These are phyloP conservation scores for Oligia fasciuncula DNA, from an alignment of 2,888 invertebrate genomes.

Conservation along the genomic window DNA sequence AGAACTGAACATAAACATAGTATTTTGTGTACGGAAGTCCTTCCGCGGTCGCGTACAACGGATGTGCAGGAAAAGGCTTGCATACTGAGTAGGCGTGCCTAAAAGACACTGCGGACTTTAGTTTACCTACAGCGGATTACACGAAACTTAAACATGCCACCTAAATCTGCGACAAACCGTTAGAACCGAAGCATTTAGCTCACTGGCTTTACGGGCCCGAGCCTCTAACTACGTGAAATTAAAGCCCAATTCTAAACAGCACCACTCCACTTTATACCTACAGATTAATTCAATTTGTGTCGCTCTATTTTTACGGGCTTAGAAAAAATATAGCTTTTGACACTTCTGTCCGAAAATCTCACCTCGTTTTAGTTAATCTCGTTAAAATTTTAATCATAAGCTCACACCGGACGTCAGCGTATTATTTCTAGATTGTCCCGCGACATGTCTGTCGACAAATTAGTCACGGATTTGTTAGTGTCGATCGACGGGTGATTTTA, in stretches of 20 bases:
- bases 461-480: slow-evolving; percentile 87
- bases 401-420: slow-evolving; percentile 77
- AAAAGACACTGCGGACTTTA: slow-evolving; percentile 89
- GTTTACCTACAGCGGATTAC: slow-evolving; percentile 87
- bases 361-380: slow-evolving; percentile 77
- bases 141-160: slow-evolving; percentile 88
- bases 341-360: slow-evolving; percentile 53
- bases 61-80: slow-evolving; percentile 89
- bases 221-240: slow-evolving; percentile 73
- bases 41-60: slow-evolving; percentile 88
- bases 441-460: slow-evolving; percentile 87
- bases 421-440: slow-evolving; percentile 84
- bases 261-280: slow-evolving; percentile 63
- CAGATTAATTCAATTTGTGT: slow-evolving; percentile 66
- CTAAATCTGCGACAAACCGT: slow-evolving; percentile 85
- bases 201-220: slow-evolving; percentile 75
- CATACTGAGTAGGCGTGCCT: slow-evolving; percentile 90
- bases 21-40: slow-evolving; percentile 89
- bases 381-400: slow-evolving; percentile 86
- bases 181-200: slow-evolving; percentile 79
- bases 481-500: slow-evolving; percentile 86
- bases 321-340: slow-evolving; percentile 61
- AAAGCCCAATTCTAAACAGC: slow-evolving; percentile 67
- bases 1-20: slow-evolving; percentile 87
- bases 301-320: slow-evolving; percentile 60